Evolutionary conservation across 2,888 invertebrate genomes (phyloP), one percentile per base, ranked within the genome.

Genomic region (Synergus laeviventris): DNA sequence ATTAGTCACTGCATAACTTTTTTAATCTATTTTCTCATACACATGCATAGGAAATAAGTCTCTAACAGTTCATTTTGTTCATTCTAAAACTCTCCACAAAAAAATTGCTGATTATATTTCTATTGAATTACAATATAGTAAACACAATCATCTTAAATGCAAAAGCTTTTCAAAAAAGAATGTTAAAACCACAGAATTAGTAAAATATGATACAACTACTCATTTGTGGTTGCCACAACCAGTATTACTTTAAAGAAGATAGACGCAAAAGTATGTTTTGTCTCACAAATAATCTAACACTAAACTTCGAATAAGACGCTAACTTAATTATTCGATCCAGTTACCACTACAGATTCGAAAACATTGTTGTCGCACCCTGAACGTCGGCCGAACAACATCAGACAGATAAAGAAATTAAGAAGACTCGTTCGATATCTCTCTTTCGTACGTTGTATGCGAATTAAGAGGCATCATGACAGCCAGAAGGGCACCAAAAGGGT

Each of bases 401-500:
- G 75, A 4, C 38, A 21, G 64, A 77, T 76, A 56, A 74, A 70
- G 66, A 76, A 74, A 56, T 31, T 64, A 24, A 49, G n/a, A 61
- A 75, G 49, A 39, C 24, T 18, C 62, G 73, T 70, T 56, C 45
- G 56, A 64, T 78, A 78, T 74, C 74, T 78, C 75, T 76, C 31
- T 77, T 74, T 79, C 70, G 73, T 12, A 70, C 49, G n/a, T 74
- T 76, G 73, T 74, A 18, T 54, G 18, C 77, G 83, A 84, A 86
- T 86, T 85, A 84, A 87, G 85, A 83, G 85, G 83, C 84, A 83
- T 60, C 75, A 74, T 62, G 39, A 54, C 31, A 74, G 64, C 74
- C 76, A 61, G 76, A 70, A 76, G 66, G 75, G 66, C 73, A 74
- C 77, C 56, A 80, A 66, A 66, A 80, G 82, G 77, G 84, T 82